Evolutionary conservation across 2,888 invertebrate species (phyloP), one percentile per base, ranked within the genome.

Genomic region (Rhagium mordax): DNA sequence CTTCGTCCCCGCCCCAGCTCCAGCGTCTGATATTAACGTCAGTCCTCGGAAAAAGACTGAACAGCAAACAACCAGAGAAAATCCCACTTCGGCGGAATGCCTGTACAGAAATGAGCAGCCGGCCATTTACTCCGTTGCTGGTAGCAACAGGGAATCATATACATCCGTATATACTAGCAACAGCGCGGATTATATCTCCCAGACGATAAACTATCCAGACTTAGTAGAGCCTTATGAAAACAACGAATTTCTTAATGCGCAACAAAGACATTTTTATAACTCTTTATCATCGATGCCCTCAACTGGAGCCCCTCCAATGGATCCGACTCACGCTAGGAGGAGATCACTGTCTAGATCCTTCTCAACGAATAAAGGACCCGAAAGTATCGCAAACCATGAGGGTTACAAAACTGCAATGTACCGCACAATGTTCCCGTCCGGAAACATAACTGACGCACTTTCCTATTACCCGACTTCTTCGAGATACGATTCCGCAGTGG

Each of bases 401-500:
- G 89, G 89, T 15, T 93, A 92, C 83, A 93, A 93, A 87, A 88
- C 89, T 49, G 90, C 91, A 0, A 90, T 91, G 87, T 92, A 93
- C 82, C 90, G 93, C 70, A 89, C 91, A 33, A 93, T 92, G 88
- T 94, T 93, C 82, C 94, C 94, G 49, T 91, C 93, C 1, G 92
- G 93, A 3, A 92, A 91, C 84, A 90, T 96, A 21, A 95, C 94
- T 0, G 95, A 96, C 85, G 94, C 95, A 13, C 88, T 96, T 6
- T 94, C 94, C 0, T 96, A 95, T 81, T 96, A 96, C 86, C 95
- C 95, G 0, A 94, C 93, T 0, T 93, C 92, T 41, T 91, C 90
- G 64, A 87, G 92, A 76, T 92, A 92, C 79, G 92, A 92, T 62
- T 80, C 84, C 3, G 88, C 89, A 33, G 88, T 89, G 33, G 89